A percentile compares a stretch with the other conserved stretches of the same genome.
Evolutionary conservation across 2,113 vertebrate genomes (phyloP).

Genomic region (Caranx ignobilis): DNA sequence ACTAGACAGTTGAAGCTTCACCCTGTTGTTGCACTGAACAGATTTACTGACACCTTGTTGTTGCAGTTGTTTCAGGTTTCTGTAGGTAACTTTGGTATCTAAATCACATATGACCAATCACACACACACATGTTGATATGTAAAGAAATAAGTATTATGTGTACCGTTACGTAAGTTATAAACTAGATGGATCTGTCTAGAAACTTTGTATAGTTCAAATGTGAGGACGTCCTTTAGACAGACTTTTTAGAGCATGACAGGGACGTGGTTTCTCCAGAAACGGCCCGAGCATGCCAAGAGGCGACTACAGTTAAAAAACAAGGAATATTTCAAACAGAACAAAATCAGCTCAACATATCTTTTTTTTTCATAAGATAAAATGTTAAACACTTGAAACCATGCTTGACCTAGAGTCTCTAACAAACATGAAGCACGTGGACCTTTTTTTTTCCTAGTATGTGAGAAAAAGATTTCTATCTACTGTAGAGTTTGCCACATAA

Average conservation of each 20-base stretch:
- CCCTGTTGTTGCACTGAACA: conserved; percentile 9
- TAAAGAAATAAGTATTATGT: conserved; percentile 5
- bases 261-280: conserved; percentile 27
- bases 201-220: conserved; percentile 23
- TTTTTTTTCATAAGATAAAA: conserved; percentile 47
- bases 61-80: conserved; percentile 21
- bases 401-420: conserved; percentile 65
- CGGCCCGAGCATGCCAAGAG: conserved; percentile 29
- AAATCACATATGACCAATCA: conserved; percentile 39
- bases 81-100: conserved; percentile 66
- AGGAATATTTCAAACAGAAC: conserved; percentile 50
- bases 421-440: conserved; percentile 60
- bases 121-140: conserved; percentile 27
- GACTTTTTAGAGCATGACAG: conserved; percentile 22
- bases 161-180: conserved; percentile 19
- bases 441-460: conserved; percentile 43
- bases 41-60: conserved; percentile 28
- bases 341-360: conserved; percentile 48
- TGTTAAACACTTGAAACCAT: conserved; percentile 67
- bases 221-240: conserved; percentile 35
- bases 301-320: conserved; percentile 27
- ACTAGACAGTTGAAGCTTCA: conserved; percentile 30
- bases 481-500: conserved; percentile 63
- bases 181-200: conserved; percentile 18
- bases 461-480: conserved; percentile 64